Evolutionary conservation across 2,888 invertebrate genomes (phyloP).

Genomic region (Drosophila nr. fundita): DNA sequence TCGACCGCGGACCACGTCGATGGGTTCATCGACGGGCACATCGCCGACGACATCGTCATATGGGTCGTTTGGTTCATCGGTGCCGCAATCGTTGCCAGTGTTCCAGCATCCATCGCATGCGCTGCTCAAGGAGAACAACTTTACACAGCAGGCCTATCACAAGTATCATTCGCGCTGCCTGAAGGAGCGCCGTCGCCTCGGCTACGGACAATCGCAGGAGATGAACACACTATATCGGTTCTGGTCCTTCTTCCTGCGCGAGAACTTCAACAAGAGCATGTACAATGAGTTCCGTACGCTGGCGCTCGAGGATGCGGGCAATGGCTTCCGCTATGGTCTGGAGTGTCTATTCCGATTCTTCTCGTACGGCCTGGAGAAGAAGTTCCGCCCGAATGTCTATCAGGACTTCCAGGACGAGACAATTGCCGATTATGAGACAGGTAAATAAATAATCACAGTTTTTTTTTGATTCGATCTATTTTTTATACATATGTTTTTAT

Average conservation of each 20-base stretch:
- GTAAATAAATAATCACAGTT: constrained; percentile 84
- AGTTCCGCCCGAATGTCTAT: constrained; percentile 97
- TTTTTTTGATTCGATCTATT: background rate
- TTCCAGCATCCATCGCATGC: constrained; percentile 99
- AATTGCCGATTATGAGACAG: constrained; percentile 93
- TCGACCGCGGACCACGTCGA: constrained; percentile 91
- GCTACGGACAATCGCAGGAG: constrained; percentile 97
- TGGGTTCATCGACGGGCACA: constrained; percentile 93
- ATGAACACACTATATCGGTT: constrained; percentile 99
- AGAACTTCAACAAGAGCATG: constrained; percentile 99
- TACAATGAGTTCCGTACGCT: constrained; percentile 96
- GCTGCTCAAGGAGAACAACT: constrained; percentile 97
- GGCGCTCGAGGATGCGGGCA: constrained; percentile 96
- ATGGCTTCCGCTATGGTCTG: constrained; percentile 94
- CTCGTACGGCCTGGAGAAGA: constrained; percentile 98
- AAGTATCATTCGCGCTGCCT: constrained; percentile 97
- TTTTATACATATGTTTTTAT: background rate
- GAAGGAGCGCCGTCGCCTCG: constrained; percentile 95
- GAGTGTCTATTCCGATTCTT: constrained; percentile 97
- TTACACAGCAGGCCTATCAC: constrained; percentile 98
- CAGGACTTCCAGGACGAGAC: constrained; percentile 98
- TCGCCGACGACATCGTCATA: constrained; percentile 88
- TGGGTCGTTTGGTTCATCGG: constrained; percentile 89
- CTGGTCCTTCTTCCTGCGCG: constrained; percentile 99
- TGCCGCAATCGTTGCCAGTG: constrained; percentile 92